Evolutionary conservation across 1,140 invertebrate species (phyloP).

Genomic region (Druon quercuslanigerum): DNA sequence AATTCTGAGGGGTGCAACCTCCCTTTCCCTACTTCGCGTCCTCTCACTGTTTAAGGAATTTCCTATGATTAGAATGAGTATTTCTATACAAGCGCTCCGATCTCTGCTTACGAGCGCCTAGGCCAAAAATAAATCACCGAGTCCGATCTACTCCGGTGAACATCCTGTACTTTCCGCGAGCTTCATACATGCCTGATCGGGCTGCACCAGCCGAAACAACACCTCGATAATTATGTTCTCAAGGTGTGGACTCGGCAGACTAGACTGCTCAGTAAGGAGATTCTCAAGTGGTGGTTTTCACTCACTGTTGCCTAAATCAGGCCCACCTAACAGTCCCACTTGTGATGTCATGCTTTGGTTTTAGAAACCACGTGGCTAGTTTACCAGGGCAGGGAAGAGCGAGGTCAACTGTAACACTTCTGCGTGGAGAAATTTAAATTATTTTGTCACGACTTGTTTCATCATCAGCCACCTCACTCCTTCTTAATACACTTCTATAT

Average conservation of each 20-base stretch:
- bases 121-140: constrained; percentile 57
- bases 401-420: constrained; percentile 16
- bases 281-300: neutral
- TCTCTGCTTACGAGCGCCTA: constrained; percentile 53
- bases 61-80: constrained; percentile 71
- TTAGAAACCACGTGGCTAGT: constrained; percentile 1
- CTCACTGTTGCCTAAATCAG: constrained; percentile 8
- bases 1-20: constrained; percentile 54
- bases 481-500: too few species aligned
- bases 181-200: neutral
- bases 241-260: neutral
- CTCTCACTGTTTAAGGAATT: constrained; percentile 65
- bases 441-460: too few species aligned
- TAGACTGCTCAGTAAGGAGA: neutral
- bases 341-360: constrained; percentile 13
- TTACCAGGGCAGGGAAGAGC: neutral
- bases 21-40: constrained; percentile 27
- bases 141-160: constrained; percentile 17
- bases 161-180: constrained; percentile 1
- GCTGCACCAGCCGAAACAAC: neutral
- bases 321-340: constrained; percentile 13
- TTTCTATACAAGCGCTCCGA: constrained; percentile 61
- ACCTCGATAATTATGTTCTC: neutral
- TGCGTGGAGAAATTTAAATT: neutral
- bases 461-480: too few species aligned